Evolutionary conservation across 2,797 vertebrate genomes (phyloP), one percentile per base, ranked within the genome.

Genomic region (Muscicapa striata): DNA sequence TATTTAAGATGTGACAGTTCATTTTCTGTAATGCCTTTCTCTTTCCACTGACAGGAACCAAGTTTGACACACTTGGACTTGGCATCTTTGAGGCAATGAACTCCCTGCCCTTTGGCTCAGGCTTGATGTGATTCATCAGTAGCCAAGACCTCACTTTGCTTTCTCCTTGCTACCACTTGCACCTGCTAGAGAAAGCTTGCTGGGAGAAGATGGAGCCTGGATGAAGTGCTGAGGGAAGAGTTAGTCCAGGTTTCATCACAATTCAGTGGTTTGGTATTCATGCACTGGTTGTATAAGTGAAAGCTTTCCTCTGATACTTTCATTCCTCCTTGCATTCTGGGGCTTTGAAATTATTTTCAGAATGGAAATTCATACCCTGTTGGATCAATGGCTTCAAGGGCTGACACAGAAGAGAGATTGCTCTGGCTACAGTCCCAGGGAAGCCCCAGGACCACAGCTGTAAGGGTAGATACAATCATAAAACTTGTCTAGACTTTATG

Each of bases 321-420:
- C 41, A 82, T 29, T 14, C 15, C 10, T 84, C 52, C 20, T 68
- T 11, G 9, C 3, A 2, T 45, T 84, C 30, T 43, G 27, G 4
- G 29, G 24, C 45, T 84, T 74, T 21, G 22, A 0, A 1, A 55
- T 45, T 4, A 38, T 76, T 79, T 90, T 79, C n/a, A 76, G 43
- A 21, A 68, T 43, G 43, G 36, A 78, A 83, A 72, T 64, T 70
- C 24, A 48, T 62, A 49, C 36, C 22, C 13, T 32, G 27, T 24
- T 66, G 61, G 64, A 54, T 36, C 0, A 0, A 6, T 40, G 36
- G 19, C 70, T 41, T 6, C 23, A 67, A 69, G 26, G 15, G 54
- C 3, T 62, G 36, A 54, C 43, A n/a, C 40, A 84, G 36, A 73
- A 54, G 40, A 64, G 11, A 78, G 16, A 27, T 1, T 72, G 23